Conservation (phyloP, 2,113 vertebrate species). For the Dicaeum eximium region DNA sequence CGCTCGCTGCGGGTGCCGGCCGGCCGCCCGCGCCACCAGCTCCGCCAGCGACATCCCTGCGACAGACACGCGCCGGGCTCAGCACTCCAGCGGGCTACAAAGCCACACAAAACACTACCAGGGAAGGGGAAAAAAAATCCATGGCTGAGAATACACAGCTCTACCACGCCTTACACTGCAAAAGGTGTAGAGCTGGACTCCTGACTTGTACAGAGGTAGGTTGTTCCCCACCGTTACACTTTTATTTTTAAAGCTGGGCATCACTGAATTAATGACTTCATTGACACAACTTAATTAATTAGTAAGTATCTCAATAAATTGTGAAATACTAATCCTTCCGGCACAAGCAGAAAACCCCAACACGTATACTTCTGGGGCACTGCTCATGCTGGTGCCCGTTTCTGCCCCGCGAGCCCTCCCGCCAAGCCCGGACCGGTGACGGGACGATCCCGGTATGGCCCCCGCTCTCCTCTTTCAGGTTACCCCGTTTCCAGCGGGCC, state of each 20-base stretch:
- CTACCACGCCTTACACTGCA: rapidly evolving
- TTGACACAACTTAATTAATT: not conserved
- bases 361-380: rapidly evolving
- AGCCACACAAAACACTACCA: not conserved
- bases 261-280: not conserved
- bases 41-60: conserved; percentile 75
- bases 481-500: no score
- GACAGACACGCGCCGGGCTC: not conserved
- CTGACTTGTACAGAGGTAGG: not conserved
- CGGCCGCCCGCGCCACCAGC: conserved; percentile 74
- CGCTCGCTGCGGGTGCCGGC: conserved; percentile 21
- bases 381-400: rapidly evolving
- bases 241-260: not conserved
- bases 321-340: not conserved
- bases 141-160: not conserved
- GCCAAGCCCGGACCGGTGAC: rapidly evolving
- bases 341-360: not conserved
- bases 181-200: not conserved
- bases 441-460: rapidly evolving
- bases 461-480: no score
- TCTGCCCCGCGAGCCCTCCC: not conserved
- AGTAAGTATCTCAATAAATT: rapidly evolving
- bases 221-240: not conserved
- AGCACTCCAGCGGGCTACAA: rapidly evolving
- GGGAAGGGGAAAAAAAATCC: rapidly evolving